Evolutionary conservation across 2,113 vertebrate species (phyloP).

Genomic region (Caloenas nicobarica): DNA sequence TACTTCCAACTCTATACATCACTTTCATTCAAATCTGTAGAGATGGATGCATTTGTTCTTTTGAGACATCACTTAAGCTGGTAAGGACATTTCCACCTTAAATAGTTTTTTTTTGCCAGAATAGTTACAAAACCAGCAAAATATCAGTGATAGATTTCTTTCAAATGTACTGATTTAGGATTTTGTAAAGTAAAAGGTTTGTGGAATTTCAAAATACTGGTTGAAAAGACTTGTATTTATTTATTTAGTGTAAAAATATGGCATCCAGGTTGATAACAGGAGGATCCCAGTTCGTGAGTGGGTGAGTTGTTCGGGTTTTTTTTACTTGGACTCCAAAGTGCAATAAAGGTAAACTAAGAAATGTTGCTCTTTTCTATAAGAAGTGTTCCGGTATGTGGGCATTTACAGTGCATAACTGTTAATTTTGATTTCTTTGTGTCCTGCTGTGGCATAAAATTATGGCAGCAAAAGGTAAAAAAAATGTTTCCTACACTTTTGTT

Average conservation of each 20-base stretch:
- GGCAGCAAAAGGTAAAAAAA: not conserved
- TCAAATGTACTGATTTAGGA: not conserved
- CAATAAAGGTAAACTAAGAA: not conserved
- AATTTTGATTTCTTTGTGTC: slow-evolving; percentile 6
- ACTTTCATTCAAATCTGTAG: not conserved
- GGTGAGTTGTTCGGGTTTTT: not conserved
- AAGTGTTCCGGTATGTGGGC: not conserved
- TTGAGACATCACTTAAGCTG: not conserved
- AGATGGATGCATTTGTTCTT: not conserved
- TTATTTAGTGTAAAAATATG: not conserved
- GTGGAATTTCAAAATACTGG: not conserved
- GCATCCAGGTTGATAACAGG: not conserved
- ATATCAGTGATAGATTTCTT: not conserved
- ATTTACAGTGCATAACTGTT: not conserved
- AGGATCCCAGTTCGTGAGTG: not conserved
- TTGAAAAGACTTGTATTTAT: not conserved
- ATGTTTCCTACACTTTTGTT: not conserved
- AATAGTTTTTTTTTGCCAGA: not conserved
- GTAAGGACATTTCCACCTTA: not conserved
- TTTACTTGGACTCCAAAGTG: not conserved
- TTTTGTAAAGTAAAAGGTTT: not conserved
- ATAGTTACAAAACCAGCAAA: not conserved
- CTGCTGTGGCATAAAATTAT: not conserved
- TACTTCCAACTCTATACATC: not conserved
- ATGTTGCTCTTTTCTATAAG: not conserved